Evolutionary conservation across 2,888 invertebrate species (phyloP), one percentile per base, ranked within the genome.

Genomic region (Aplocera efformata): DNA sequence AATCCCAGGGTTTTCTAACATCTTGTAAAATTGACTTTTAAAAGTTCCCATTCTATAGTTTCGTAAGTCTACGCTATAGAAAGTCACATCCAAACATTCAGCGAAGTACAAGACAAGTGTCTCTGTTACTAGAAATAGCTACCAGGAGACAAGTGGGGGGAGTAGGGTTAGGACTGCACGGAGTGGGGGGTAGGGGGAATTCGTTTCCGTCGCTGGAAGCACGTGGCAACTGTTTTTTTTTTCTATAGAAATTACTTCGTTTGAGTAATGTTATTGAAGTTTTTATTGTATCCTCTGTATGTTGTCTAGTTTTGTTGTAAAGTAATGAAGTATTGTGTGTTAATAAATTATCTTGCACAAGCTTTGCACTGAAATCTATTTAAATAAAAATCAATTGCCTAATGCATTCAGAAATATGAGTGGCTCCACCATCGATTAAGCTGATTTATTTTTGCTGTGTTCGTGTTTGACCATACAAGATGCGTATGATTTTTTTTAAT

Each of bases 21-120:
- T n/a, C n/a, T n/a, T n/a, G n/a, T n/a, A n/a, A 21, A 6, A 32
- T 3, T 22, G 7, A 22, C 21, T 31, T 5, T 6, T 34, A 24
- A 21, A 7, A n/a, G 8, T 13, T 8, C 6, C 13, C 13, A 6
- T 17, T 72, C 60, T 60, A 48, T 4, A 4, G 1, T 1, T 60
- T 61, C 10, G 1, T 42, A 63, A 25, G 29, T 70, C 77, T 77
- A 55, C 38, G 32, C 34, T 40, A 59, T 63, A 63, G 65, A 66
- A 69, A 75, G 65, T 70, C 63, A 61, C 70, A 74, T 72, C 67
- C 63, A 77, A 72, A 74, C 67, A 69, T 70, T 58, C 64, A 65
- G 66, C 73, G 65, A 76, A 76, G 79, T 74, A 74, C 73, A 67
- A 65, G 71, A 73, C 72, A 77, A 83, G 80, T 83, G 82, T 83